Evolutionary conservation across 2,888 invertebrate genomes (phyloP), one percentile per base, ranked within the genome.

Genomic region (Chirona hameri): DNA sequence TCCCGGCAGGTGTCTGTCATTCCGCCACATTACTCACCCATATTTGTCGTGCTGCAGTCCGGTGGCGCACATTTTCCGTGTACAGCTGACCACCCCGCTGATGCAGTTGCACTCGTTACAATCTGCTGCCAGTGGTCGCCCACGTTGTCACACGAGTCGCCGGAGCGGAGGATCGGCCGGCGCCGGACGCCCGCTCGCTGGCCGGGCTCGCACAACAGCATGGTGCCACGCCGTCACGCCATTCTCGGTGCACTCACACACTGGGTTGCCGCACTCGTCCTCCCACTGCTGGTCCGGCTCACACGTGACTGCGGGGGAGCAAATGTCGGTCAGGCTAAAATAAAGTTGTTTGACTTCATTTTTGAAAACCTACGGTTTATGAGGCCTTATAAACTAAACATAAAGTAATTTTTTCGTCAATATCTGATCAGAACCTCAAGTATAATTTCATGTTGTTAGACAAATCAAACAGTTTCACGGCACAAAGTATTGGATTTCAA

Each of bases 181-280:
- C 39, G 31, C 24, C 76, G 31, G 21, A 15, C 31, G 21, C 76
- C 76, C 9, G 76, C 76, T 5, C 76, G 76, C 76, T 76, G 39
- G 7, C 76, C 76, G 39, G 24, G 9, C 5, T 15, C 76, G 72
- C 82, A 82, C 24, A 29, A 3, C 82, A n/a, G 80, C 69, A 81
- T 48, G 0, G 82, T 82, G 81, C 82, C n/a, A 82, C 29, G 52
- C 65, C 5, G 60, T 52, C 29, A 21, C 24, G n/a, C 82, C 81
- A 21, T 21, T 39, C n/a, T 31, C 60, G 52, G 81, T 69, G 69
- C 82, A 82, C 39, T 46, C 60, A 18, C 82, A 82, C 82, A 27
- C 31, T n/a, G n/a, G n/a, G 82, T 82, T 82, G 52, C 82, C 80
- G 31, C 65, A 65, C 72, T 82, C 82, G 29, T 81, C 46, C 69